Conservation (phyloP, 2,888 invertebrate species). For the Fragum fragum region DNA sequence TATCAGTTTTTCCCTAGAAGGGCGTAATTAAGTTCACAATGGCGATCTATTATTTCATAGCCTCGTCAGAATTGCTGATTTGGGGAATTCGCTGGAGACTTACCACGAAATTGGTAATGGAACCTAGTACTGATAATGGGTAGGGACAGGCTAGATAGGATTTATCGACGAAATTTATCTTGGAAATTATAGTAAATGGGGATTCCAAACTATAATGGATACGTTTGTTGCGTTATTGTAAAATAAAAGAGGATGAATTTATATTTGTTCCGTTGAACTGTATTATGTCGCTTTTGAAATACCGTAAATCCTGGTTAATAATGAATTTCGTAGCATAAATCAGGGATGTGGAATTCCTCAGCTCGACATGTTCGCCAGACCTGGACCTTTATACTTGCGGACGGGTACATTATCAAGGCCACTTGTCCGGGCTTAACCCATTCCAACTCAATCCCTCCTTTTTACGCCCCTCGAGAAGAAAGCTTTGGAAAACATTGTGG, state of each 20-base stretch:
- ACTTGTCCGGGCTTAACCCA: too few species aligned
- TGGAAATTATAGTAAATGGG: neutral
- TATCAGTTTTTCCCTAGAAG: neutral
- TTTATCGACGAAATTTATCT: neutral
- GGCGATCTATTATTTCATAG: conserved; percentile 12
- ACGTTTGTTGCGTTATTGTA: neutral
- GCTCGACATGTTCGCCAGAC: too few species aligned
- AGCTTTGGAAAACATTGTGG: too few species aligned
- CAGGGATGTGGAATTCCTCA: too few species aligned
- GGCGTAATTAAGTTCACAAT: conserved; percentile 1
- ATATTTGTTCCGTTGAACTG: too few species aligned
- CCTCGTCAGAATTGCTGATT: conserved; percentile 16
- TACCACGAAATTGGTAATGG: neutral
- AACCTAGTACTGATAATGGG: neutral
- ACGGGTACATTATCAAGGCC: too few species aligned
- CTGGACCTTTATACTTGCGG: too few species aligned
- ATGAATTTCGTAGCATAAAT: too few species aligned
- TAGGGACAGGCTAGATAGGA: neutral
- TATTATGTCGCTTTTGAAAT: too few species aligned
- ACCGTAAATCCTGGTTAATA: too few species aligned
- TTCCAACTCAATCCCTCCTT: too few species aligned
- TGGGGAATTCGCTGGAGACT: neutral
- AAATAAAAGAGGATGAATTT: neutral
- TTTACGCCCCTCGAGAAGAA: too few species aligned
- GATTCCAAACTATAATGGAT: neutral